Evolutionary conservation across 2,888 invertebrate genomes (phyloP).

Genomic region (Copidosoma aretas): DNA sequence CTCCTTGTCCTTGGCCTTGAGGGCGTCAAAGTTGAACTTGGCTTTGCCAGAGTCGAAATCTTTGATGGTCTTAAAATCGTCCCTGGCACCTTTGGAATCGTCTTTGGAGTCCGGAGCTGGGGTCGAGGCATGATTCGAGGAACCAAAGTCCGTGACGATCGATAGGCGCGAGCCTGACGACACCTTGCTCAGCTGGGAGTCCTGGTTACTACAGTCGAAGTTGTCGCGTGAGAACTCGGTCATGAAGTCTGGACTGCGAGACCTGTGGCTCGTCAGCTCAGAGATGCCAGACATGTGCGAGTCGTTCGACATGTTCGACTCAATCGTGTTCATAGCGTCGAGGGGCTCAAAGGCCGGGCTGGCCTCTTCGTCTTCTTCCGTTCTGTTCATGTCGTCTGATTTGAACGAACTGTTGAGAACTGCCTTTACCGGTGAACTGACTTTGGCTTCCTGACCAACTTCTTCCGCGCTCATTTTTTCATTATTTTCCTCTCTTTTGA

Average conservation of each 20-base stretch:
- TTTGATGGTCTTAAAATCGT: constrained; percentile 54
- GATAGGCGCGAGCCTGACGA: constrained; percentile 69
- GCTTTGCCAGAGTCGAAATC: constrained; percentile 51
- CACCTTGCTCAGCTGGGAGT: constrained; percentile 70
- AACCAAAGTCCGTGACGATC: constrained; percentile 65
- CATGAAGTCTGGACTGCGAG: constrained; percentile 57
- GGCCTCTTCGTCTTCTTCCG: constrained; percentile 69
- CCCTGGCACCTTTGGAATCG: constrained; percentile 51
- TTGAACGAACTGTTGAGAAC: constrained; percentile 55
- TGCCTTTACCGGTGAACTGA: constrained; percentile 30
- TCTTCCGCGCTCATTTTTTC: neutral
- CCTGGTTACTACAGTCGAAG: constrained; percentile 64
- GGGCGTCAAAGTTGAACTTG: constrained; percentile 48
- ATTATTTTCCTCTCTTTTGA: constrained; percentile 43
- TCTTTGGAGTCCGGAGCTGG: constrained; percentile 53
- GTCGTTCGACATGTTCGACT: constrained; percentile 67
- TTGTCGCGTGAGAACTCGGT: constrained; percentile 60
- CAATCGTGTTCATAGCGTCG: constrained; percentile 62
- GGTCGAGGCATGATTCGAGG: constrained; percentile 60
- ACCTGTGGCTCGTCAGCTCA: constrained; percentile 66
- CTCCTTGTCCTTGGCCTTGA: constrained; percentile 51
- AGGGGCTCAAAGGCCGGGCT: constrained; percentile 74
- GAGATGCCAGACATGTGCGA: constrained; percentile 69
- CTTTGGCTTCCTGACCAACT: neutral
- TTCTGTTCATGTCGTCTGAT: constrained; percentile 59